Evolutionary conservation across 2,888 invertebrate genomes (phyloP).

Genomic region (Drosophila robusta): DNA sequence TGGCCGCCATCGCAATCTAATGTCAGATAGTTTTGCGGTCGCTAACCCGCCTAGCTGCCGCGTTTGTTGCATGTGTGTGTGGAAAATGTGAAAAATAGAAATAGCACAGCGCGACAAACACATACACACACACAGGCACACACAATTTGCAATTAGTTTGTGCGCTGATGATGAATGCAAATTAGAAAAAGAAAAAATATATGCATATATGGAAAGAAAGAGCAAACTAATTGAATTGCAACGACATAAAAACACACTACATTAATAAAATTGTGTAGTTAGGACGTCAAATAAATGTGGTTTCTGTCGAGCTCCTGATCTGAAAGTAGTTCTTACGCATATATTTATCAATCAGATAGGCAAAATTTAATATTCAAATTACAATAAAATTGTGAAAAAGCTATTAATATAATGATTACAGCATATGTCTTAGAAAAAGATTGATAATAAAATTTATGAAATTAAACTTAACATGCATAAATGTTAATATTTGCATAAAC

Average conservation of each 20-base stretch:
- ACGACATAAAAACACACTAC: conserved; percentile 18
- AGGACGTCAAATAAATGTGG: no score
- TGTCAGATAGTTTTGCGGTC: conserved; percentile 85
- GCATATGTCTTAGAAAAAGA: no score
- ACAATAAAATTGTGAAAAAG: no score
- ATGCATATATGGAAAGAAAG: conserved; percentile 27
- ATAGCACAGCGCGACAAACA: conserved; percentile 53
- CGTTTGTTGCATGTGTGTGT: conserved; percentile 29
- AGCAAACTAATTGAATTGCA: conserved; percentile 2
- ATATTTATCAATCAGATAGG: no score
- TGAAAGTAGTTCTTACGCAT: no score
- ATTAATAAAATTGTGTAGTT: not conserved
- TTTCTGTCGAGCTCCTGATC: no score
- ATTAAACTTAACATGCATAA: no score
- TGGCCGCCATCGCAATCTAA: conserved; percentile 85
- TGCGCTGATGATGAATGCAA: conserved; percentile 78
- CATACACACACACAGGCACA: conserved; percentile 24
- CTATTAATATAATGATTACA: no score
- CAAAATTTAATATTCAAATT: no score
- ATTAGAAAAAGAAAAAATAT: conserved; percentile 62
- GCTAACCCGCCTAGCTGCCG: conserved; percentile 81
- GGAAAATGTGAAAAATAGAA: conserved; percentile 63
- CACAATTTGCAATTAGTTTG: conserved; percentile 72
- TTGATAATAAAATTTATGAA: no score
- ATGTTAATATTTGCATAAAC: no score